Base-by-base conservation (phyloP, 2,888 invertebrate genomes). In the Drosophila falleni region DNA sequence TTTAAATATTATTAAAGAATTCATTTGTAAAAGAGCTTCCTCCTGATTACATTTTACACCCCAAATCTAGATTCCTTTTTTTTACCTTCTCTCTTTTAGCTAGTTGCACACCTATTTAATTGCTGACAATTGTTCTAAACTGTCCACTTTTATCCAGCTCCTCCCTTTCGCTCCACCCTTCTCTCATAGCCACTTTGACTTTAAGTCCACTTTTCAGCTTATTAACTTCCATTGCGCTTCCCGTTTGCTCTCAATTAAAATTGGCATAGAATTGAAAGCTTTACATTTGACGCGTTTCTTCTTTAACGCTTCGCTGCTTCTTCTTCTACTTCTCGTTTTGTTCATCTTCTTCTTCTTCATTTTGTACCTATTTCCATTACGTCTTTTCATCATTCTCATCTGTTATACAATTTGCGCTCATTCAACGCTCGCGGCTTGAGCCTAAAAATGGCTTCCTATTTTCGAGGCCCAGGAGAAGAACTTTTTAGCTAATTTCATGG, bases 401-500 rank as follows among this genome's bases (percentile, higher is more conserved):
- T 84, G 76, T 82, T 76, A 63, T 87, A 82, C 75, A 76, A 76
- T 76, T 76, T 76, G 79, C 51, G 79, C 59, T 60, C 62, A 76
- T 76, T 76, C 76, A 76, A 74, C 64, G 82, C 79, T 79, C 73
- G 82, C 71, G 88, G 88, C 88, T 81, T 76, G 82, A 85, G 82
- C 88, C 82, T 81, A 85, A 76, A 87, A 87, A 81, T 71, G 82
- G 73, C 63, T 81, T 78, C 81, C 56, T 59, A 51, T 42, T 62
- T 61, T 41, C 42, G 68, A 47, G 46, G 58, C 58, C 51, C 39
- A 46, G 19, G 63, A 46, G 51, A 60, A 83, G 75, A 82, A 83
- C 82, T 82, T 82, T 58, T 82, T 81, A 81, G 82, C 88, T 87
- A 81, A 83, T 83, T 83, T 83, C 56, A 79, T 70, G 68, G 88